Conservation (phyloP, 2,797 vertebrate species). For the Pseudochirops cupreus region DNA sequence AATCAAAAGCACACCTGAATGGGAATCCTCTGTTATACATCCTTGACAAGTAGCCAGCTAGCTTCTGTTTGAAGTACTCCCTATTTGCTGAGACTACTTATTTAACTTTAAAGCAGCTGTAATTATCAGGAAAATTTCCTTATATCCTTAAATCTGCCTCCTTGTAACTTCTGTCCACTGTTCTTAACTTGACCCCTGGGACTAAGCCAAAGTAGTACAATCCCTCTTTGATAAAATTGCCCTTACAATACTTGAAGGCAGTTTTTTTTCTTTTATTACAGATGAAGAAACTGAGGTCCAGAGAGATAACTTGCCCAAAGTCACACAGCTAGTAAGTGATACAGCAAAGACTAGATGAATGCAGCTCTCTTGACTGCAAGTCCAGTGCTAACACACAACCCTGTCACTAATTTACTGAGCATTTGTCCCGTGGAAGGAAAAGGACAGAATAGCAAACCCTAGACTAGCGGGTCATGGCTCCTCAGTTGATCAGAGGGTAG, state of each 20-base stretch:
- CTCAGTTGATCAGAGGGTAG: neutral
- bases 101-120: neutral
- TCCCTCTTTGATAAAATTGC: neutral
- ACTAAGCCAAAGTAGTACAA: neutral
- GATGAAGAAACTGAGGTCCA: neutral
- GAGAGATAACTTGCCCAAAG: neutral
- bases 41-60: neutral
- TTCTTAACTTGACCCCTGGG: neutral
- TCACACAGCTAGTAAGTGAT: neutral
- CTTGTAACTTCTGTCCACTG: neutral
- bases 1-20: neutral
- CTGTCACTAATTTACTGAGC: neutral
- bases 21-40: neutral
- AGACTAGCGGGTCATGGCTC: neutral
- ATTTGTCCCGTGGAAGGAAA: neutral
- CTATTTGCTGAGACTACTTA: neutral
- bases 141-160: neutral
- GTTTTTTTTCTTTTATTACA: neutral
- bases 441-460: neutral
- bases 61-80: neutral
- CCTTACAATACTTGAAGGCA: neutral
- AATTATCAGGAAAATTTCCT: neutral
- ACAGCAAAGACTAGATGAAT: neutral
- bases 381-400: neutral
- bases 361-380: neutral